Conservation (phyloP, 2,888 invertebrate genomes). For the Eupithecia vulgata region DNA sequence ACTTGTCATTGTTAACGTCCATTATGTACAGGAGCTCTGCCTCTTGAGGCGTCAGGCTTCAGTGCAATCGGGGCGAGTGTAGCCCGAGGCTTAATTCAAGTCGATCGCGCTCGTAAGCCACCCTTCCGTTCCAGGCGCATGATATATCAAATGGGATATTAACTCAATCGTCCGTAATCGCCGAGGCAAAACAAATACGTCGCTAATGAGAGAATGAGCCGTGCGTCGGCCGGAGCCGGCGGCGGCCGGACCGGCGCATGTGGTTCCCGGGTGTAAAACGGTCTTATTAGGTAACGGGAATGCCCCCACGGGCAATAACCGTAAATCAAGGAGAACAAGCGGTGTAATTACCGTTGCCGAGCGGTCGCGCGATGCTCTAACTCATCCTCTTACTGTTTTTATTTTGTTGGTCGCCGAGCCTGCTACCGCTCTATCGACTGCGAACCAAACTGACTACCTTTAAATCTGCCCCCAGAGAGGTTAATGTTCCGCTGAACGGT, state of each 20-base stretch:
- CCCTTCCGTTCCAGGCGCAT: conserved; percentile 68
- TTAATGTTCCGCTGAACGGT: conserved; percentile 74
- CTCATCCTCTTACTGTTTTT: conserved; percentile 82
- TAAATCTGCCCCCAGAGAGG: conserved; percentile 79
- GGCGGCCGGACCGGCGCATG: conserved; percentile 69
- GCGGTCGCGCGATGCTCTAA: conserved; percentile 81
- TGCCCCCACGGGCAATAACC: conserved; percentile 84
- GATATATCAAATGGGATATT: conserved; percentile 77
- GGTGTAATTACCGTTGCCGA: conserved; percentile 84
- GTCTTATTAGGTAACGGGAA: conserved; percentile 84
- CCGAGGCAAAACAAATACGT: conserved; percentile 76
- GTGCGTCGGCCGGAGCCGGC: conserved; percentile 58
- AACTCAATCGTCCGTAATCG: conserved; percentile 78
- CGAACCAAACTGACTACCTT: conserved; percentile 78
- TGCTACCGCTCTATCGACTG: conserved; percentile 80
- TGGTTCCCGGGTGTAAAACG: conserved; percentile 81
- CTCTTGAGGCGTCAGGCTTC: conserved; percentile 38
- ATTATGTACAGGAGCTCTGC: conserved; percentile 27
- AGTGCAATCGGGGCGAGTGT: conserved; percentile 50
- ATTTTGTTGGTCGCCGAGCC: conserved; percentile 78
- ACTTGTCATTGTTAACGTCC: conserved; percentile 39
- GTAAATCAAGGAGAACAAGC: conserved; percentile 85
- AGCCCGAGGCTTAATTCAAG: conserved; percentile 54
- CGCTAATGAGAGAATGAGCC: conserved; percentile 80
- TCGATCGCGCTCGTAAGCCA: conserved; percentile 57